Evolutionary conservation across 2,113 vertebrate species (phyloP), one percentile per base, ranked within the genome.

Genomic region (Sebastes schlegelii): DNA sequence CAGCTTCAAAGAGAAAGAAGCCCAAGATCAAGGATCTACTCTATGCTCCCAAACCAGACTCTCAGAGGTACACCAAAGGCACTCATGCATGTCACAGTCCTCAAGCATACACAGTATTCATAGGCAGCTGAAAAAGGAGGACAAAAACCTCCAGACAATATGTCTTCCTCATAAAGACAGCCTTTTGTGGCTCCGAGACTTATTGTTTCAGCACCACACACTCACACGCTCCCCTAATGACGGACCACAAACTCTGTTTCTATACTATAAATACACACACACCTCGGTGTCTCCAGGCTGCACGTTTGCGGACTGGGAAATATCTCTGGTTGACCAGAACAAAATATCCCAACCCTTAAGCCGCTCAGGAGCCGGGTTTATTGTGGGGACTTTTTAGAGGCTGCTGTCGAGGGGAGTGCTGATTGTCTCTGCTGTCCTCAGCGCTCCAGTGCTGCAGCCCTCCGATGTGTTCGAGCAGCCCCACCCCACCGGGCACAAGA

Each of bases 391-490:
- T 74, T 78, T 79, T 83, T 84, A 49, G 67, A 82, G 65, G 26
- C 48, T 63, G 74, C 21, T 68, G 79, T 71, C 66, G 62, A 85
- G 62, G 26, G 40, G 51, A 23, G 46, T 48, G 19, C 2, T 80
- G 61, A 66, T 91, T 93, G 70, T 90, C 77, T 23, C 91, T 94
- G 80, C 85, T 88, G 77, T 92, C 92, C 92, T 94, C 83, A 98
- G 94, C 83, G 92, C 88, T 74, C 78, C 95, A 2, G 96, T 95
- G 6, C 91, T 99, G 82, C 96, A 96, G 88, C 97, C 98, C 70
- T 96, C 97, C 0, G 98, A 99, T 76, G 98, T 99, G 43, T 99
- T 99, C 87, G 98, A 99, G 81, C 97, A 98, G 91, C 96, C 95
- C 0, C 96, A 96, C 71, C 88, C 96, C 0, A 55, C 96, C 34